These are phyloP conservation scores for Aurelia sp. DNA, from an alignment of 30 jellyfish, hydroid and myxozoan genomes.

Conservation along the genomic window DNA sequence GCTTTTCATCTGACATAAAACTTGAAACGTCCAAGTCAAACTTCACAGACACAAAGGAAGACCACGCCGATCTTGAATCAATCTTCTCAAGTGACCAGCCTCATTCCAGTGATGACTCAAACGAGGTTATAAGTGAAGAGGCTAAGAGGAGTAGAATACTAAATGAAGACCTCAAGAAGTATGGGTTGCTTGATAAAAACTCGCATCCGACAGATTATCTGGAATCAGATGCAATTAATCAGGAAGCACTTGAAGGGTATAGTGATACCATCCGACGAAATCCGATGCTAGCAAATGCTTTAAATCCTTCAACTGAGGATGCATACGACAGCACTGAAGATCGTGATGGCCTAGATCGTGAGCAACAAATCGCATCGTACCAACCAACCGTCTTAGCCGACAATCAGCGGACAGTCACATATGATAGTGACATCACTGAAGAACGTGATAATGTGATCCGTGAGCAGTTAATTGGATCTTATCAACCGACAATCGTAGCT, in stretches of 20 bases:
- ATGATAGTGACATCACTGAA: neutral
- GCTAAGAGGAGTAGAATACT: slow-evolving; percentile 13
- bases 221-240: neutral
- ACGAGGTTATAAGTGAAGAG: neutral
- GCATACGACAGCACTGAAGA: neutral
- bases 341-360: neutral
- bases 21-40: no score
- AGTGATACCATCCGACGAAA: neutral
- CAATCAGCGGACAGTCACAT: neutral
- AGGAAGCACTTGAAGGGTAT: neutral
- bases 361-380: neutral
- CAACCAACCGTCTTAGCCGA: slow-evolving; percentile 1
- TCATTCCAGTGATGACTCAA: neutral
- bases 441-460: neutral
- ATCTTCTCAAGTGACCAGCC: slow-evolving; percentile 9
- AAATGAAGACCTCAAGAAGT: slow-evolving; percentile 44
- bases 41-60: no score
- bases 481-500: neutral
- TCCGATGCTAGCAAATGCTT: neutral
- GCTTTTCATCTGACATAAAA: no score
- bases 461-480: neutral
- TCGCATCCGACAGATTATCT: neutral
- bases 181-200: slow-evolving; percentile 18
- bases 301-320: no score
- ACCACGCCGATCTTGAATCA: neutral